Evolutionary conservation across 2,797 vertebrate genomes (phyloP).

Genomic region (Periparus ater): DNA sequence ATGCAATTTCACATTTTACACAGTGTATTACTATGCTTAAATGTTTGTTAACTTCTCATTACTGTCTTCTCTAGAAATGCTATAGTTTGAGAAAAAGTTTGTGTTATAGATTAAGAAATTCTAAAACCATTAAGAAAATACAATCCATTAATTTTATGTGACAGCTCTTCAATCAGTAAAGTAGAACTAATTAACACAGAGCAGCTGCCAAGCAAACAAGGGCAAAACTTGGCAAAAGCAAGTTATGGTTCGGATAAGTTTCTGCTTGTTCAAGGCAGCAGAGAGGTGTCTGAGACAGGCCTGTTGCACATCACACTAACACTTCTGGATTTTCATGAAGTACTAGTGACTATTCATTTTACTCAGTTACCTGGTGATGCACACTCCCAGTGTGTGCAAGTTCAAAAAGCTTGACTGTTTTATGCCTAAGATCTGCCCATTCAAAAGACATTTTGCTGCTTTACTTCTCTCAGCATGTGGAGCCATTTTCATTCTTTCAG

Average conservation of each 20-base stretch:
- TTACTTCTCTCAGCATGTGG: not conserved
- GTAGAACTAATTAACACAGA: not conserved
- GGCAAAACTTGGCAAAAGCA: not conserved
- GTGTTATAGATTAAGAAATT: not conserved
- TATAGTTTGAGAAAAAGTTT: not conserved
- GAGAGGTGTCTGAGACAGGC: not conserved
- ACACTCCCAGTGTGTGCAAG: not conserved
- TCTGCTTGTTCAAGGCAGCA: not conserved
- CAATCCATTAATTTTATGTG: not conserved
- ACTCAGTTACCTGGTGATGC: not conserved
- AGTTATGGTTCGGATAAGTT: not conserved
- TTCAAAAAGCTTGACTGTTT: not conserved
- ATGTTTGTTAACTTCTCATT: not conserved
- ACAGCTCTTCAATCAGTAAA: constrained; percentile 3
- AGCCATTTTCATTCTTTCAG: not conserved
- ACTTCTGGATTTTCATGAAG: not conserved
- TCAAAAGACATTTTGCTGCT: not conserved
- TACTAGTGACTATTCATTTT: not conserved
- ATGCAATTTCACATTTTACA: not conserved
- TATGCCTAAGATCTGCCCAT: not conserved
- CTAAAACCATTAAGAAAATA: not conserved
- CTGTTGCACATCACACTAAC: not conserved
- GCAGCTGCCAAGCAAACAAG: constrained; percentile 3
- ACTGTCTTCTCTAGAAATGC: not conserved
- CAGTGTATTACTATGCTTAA: not conserved